Evolutionary conservation across 2,888 invertebrate species (phyloP), one percentile per base, ranked within the genome.

Genomic region (Athalia circularis): DNA sequence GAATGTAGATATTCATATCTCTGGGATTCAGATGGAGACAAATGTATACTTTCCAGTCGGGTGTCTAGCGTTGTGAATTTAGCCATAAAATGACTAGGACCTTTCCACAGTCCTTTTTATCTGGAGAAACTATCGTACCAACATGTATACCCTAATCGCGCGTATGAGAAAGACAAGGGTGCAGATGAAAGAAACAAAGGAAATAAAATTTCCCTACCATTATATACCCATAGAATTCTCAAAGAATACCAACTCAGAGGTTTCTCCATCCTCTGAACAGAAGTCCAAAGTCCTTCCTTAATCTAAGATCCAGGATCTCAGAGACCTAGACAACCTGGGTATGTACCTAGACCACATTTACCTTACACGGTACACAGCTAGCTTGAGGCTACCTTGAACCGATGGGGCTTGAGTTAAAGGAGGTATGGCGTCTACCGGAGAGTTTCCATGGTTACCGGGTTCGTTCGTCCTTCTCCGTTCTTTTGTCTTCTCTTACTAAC

Each of bases 371-470:
- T 54, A 57, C 8, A 70, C 15, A 47, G 72, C 29, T 29, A 29
- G 29, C 72, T 72, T 47, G 13, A 59, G 59, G 72, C 72, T 72
- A 72, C 72, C 59, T 72, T 59, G 72, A 72, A 72, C 57, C 57
- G 57, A 72, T 72, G 29, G 83, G 83, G 77, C 79, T 83, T 80
- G 82, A 83, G 83, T 85, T 85, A 86, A 84, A 84, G 82, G 81
- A 84, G 80, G 82, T 78, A 79, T 81, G 81, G 82, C 80, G 81
- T 80, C 80, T 70, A 79, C 67, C 82, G 79, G 79, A 77, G 77
- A 80, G 87, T 87, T 83, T 80, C 87, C 87, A 87, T 87, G 86
- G 79, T 83, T 83, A 87, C 86, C 82, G 78, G 29, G 29, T 29
- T 29, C 72, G 79, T 80, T 78, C 54, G 82, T 81, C 81, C 79